Conservation (phyloP, 2,888 invertebrate genomes). For the Lypha dubia region DNA sequence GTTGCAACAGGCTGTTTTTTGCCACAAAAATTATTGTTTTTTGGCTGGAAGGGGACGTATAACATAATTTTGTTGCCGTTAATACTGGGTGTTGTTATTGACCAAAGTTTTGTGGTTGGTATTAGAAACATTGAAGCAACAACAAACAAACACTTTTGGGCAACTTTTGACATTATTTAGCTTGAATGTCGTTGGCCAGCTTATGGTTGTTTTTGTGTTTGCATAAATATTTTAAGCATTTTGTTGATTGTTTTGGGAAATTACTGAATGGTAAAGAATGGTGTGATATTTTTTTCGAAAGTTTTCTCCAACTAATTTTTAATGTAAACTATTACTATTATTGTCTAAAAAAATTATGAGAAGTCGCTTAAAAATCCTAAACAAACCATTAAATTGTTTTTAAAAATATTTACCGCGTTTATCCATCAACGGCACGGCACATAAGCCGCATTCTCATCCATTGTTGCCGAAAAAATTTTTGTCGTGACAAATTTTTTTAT, state of each 20-base stretch:
- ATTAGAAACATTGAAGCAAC: constrained; percentile 46
- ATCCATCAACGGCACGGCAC: no score
- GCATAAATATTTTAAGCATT: constrained; percentile 23
- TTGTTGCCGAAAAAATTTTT: no score
- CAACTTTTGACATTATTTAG: constrained; percentile 28
- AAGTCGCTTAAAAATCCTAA: no score
- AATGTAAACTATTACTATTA: no score
- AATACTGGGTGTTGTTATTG: constrained; percentile 39
- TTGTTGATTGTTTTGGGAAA: constrained; percentile 23
- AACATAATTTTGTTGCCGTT: constrained; percentile 26
- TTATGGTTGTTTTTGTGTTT: constrained; percentile 33
- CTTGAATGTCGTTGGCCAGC: constrained; percentile 38
- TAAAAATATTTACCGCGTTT: no score
- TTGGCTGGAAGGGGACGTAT: constrained; percentile 2
- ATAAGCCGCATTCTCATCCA: no score
- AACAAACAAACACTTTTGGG: constrained; percentile 11
- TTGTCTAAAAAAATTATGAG: no score
- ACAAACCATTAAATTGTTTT: no score
- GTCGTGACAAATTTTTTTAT: no score
- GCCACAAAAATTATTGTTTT: constrained; percentile 14
- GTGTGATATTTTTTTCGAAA: constrained; percentile 21
- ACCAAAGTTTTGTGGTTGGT: constrained; percentile 67
- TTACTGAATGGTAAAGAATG: neutral
- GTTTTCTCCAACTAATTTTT: neutral
- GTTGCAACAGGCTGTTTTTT: constrained; percentile 43